Percentiles rank a stretch among this genome's conserved stretches.
Conservation (phyloP, 2,797 vertebrate species). For the Phoebastria nigripes region DNA sequence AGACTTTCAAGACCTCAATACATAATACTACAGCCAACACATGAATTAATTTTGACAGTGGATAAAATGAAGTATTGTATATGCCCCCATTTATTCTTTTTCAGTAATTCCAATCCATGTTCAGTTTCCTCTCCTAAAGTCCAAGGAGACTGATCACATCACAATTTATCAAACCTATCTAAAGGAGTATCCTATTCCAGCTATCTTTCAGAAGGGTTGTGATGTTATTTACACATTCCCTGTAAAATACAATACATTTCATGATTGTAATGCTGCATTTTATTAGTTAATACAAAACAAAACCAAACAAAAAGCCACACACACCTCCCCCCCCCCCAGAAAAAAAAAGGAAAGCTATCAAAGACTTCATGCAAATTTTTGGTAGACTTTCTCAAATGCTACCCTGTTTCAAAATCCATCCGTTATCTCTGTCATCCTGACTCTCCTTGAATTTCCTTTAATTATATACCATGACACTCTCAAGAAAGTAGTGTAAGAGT, state of each 20-base stretch:
- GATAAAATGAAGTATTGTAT: not conserved
- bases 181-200: not conserved
- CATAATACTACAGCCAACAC: not conserved
- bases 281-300: not conserved
- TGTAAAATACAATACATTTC: not conserved
- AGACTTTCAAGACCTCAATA: not conserved
- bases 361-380: not conserved
- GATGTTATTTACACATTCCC: not conserved
- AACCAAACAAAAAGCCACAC: not conserved
- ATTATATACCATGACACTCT: not conserved
- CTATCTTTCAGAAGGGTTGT: not conserved
- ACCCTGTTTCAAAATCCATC: not conserved
- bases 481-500: not conserved
- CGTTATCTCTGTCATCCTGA: not conserved
- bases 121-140: not conserved
- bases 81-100: not conserved
- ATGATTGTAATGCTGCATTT: not conserved
- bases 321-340: accelerated
- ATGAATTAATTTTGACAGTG: not conserved
- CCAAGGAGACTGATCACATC: not conserved
- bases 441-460: not conserved
- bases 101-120: not conserved
- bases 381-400: not conserved
- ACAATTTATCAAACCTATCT: not conserved
- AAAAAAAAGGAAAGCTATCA: not conserved